Evolutionary conservation across 2,888 invertebrate species (phyloP).

Genomic region (Sphaerophoria rueppellii): DNA sequence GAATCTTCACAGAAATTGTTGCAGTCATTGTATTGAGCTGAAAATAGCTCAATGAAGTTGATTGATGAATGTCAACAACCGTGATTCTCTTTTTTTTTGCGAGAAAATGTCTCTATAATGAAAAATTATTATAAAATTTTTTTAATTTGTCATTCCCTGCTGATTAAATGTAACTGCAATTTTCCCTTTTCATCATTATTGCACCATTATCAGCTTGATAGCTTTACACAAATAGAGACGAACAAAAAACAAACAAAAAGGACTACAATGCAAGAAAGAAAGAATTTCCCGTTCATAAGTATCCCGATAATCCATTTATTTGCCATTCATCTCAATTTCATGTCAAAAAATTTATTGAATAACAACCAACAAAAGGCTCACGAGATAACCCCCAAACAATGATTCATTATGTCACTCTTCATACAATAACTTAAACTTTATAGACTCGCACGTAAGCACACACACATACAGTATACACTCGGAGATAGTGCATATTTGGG

Average conservation of each 20-base stretch:
- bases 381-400: conserved; percentile 46
- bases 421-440: conserved; percentile 23
- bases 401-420: conserved; percentile 56
- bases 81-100: no score
- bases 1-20: no score
- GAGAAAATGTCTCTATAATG: no score
- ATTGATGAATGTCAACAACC: no score
- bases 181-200: not conserved
- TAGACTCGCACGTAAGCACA: no score
- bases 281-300: not conserved
- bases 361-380: conserved; percentile 47
- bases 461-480: not conserved
- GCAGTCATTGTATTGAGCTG: no score
- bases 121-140: no score
- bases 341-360: conserved; percentile 46
- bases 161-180: not conserved
- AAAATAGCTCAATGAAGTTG: no score
- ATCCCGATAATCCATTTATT: conserved; percentile 24
- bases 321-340: conserved; percentile 53
- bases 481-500: not conserved
- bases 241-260: not conserved
- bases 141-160: no score
- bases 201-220: not conserved
- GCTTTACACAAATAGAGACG: not conserved
- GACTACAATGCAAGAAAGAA: not conserved